Conservation (phyloP, 2,113 vertebrate species). For the human region DNA sequence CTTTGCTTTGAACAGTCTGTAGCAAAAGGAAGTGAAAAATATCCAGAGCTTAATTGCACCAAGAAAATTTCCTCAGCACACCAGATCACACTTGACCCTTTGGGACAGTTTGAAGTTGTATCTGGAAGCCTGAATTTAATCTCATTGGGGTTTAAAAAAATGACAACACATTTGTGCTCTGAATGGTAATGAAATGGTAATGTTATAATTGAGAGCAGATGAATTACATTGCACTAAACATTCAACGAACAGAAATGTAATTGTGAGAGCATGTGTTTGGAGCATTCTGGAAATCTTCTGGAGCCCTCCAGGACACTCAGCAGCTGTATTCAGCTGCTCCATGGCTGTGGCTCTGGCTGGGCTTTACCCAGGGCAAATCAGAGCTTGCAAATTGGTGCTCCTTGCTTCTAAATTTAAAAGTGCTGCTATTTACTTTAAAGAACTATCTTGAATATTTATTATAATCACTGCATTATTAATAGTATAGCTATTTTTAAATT, state of each 20-base stretch:
- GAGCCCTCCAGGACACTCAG: not conserved
- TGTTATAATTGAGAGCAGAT: slow-evolving; percentile 14
- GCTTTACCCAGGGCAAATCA: not conserved
- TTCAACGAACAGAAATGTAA: not conserved
- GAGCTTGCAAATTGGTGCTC: not conserved
- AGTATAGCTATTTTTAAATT: not conserved
- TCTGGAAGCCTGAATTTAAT: not conserved
- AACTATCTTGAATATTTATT: slow-evolving; percentile 5
- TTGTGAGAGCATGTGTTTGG: not conserved
- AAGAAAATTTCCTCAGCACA: not conserved
- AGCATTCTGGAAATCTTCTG: not conserved
- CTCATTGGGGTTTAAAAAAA: not conserved
- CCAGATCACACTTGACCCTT: not conserved
- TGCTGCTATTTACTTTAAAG: not conserved
- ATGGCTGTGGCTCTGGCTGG: not conserved
- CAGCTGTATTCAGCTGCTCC: not conserved
- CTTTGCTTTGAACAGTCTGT: not conserved
- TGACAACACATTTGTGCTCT: not conserved
- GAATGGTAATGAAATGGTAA: slow-evolving; percentile 16
- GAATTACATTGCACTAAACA: not conserved
- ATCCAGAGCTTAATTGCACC: not conserved
- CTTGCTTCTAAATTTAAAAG: not conserved
- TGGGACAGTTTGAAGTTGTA: not conserved
- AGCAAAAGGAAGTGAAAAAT: not conserved
- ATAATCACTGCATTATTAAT: not conserved